Base-by-base conservation (phyloP, 2,888 invertebrate genomes). In the Trimorus sp. region DNA sequence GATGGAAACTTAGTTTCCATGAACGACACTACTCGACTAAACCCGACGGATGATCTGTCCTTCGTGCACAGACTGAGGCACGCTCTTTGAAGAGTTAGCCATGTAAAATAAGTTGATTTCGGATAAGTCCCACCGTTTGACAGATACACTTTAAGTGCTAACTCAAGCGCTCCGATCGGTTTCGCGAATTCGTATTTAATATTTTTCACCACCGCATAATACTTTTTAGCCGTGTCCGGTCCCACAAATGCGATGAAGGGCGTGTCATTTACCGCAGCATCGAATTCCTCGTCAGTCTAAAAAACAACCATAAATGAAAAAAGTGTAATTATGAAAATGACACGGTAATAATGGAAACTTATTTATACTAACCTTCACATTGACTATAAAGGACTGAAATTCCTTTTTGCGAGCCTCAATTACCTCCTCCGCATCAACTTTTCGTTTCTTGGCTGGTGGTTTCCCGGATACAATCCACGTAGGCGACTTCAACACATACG, bases 71-170 rank as follows among this genome's bases (percentile, higher is more conserved):
- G 45, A 4, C 45, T 6, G 45, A 45, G 12, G 6, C 12, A 45
- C 2, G 6, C 51, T 51, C n/a, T 51, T 51, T 51, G 51, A 2
- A 6, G 1, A 7, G 14, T 51, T 51, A n/a, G 12, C 51, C 15
- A 51, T 14, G 15, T 14, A 51, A 51, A 51, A 15, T 51, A 51
- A 1, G 51, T 51, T 8, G 14, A 37, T 65, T 60, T 60, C 40
- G 79, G 51, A 62, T 63, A 60, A 48, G 53, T 58, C 14, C 79
- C 36, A 14, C 14, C 14, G 12, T 51, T 51, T 51, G n/a, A 51
- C 1, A 51, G 51, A 51, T 14, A 51, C 14, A 51, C 15, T 7
- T 51, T 51, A 3, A 70, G 12, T 3, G 70, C 59, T 6, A 68
- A 54, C 7, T 54, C 56, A 8, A 56, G 40, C 6, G 66, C 66